These are phyloP conservation scores for Uloborus plumipes DNA, from an alignment of 2,888 invertebrate genomes.

Conservation along the genomic window DNA sequence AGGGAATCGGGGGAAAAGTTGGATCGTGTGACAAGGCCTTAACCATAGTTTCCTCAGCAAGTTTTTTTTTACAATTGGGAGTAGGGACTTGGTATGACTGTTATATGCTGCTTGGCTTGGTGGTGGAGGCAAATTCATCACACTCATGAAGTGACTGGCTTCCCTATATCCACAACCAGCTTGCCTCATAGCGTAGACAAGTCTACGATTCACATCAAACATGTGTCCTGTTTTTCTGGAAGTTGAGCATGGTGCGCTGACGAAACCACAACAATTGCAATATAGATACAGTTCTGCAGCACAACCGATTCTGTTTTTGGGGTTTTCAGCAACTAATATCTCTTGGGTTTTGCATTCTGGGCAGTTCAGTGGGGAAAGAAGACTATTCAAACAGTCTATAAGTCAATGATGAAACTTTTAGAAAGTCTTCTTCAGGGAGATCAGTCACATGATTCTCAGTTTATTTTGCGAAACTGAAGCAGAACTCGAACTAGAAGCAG, in stretches of 20 bases:
- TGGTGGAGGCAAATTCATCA: slow-evolving; percentile 13
- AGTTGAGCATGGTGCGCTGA: neutral
- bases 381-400: no score
- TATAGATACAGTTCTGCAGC: neutral
- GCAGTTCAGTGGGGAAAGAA: no score
- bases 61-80: neutral
- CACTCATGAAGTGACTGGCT: neutral
- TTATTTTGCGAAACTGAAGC: no score
- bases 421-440: no score
- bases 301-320: no score
- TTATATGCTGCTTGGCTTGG: neutral
- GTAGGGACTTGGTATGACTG: neutral
- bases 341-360: no score
- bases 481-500: no score
- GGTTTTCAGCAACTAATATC: no score
- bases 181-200: slow-evolving; percentile 15
- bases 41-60: slow-evolving; percentile 1
- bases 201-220: slow-evolving; percentile 6
- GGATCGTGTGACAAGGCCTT: no score
- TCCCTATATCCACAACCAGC: slow-evolving; percentile 10
- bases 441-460: no score
- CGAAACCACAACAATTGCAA: slow-evolving; percentile 1
- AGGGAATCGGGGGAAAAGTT: no score
- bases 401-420: no score
- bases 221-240: neutral